phyloP scores from a whole-genome alignment of 2,113 vertebrate genomes.

The Gobius niger region DNA sequence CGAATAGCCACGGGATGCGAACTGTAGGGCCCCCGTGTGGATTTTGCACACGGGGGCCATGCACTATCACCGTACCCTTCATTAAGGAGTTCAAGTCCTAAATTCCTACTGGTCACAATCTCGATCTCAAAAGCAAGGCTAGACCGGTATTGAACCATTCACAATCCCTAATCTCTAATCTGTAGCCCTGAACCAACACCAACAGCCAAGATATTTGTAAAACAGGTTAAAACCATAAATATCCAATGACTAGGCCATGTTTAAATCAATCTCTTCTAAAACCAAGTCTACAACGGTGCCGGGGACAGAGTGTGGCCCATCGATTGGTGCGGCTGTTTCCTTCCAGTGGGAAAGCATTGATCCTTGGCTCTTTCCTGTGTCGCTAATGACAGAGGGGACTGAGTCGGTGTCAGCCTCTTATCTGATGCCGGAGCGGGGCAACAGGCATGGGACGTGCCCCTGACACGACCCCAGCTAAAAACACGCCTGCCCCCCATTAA shows the following conservation, averaged over 20 bases:
- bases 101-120: too few relatives aligned
- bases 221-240: too few relatives aligned
- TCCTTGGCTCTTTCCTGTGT: constrained; percentile 64
- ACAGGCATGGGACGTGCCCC: constrained; percentile 60
- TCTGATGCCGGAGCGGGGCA: constrained; percentile 58
- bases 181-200: too few relatives aligned
- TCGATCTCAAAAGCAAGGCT: not conserved
- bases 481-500: constrained; percentile 47
- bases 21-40: too few relatives aligned
- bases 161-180: too few relatives aligned
- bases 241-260: too few relatives aligned
- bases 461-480: constrained; percentile 59
- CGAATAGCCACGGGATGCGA: too few relatives aligned
- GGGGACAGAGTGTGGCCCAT: constrained; percentile 39
- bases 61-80: too few relatives aligned
- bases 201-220: too few relatives aligned
- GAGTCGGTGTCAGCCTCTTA: constrained; percentile 66
- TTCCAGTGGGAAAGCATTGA: constrained; percentile 67
- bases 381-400: constrained; percentile 72
- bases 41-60: too few relatives aligned
- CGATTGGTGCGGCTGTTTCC: constrained; percentile 57
- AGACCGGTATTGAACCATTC: not conserved
- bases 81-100: too few relatives aligned
- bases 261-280: not conserved
- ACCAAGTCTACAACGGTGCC: not conserved